These are phyloP conservation scores for Drosophila subsilvestris DNA, from an alignment of 2,888 invertebrate species.

Conservation along the genomic window DNA sequence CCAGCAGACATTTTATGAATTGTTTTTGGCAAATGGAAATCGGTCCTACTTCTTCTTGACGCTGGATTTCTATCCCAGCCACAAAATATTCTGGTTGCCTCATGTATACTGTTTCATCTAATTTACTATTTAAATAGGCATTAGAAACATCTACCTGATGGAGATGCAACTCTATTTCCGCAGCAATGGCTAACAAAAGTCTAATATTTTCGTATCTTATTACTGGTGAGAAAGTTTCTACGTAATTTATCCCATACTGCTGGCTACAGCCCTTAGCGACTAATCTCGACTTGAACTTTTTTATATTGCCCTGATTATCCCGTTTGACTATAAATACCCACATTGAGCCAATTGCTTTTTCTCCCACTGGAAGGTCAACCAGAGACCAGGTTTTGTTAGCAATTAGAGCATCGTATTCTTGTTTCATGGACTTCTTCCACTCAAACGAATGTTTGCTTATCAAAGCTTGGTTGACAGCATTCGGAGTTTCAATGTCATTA, in stretches of 20 bases:
- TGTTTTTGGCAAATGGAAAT: conserved; percentile 42
- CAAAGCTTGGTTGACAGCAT: too few species aligned
- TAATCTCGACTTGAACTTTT: conserved; percentile 33
- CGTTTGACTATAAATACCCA: too few species aligned
- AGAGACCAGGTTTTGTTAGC: too few species aligned
- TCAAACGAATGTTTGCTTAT: too few species aligned
- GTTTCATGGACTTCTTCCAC: too few species aligned
- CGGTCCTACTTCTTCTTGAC: conserved; percentile 39
- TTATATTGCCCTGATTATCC: conserved; percentile 22
- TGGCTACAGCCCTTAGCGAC: conserved; percentile 52
- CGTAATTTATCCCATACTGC: conserved; percentile 38
- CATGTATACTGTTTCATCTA: conserved; percentile 50
- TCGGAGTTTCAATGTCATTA: too few species aligned
- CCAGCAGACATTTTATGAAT: conserved; percentile 45
- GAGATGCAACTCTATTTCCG: conserved; percentile 36
- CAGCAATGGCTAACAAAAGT: conserved; percentile 45
- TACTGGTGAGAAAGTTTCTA: conserved; percentile 53
- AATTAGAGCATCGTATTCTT: too few species aligned
- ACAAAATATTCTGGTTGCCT: conserved; percentile 44
- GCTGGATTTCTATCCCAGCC: conserved; percentile 36
- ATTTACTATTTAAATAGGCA: conserved; percentile 49
- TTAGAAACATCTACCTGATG: conserved; percentile 54
- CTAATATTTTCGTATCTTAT: conserved; percentile 51
- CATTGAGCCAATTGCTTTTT: too few species aligned
- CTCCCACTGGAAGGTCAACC: too few species aligned